A percentile compares a stretch with the other conserved stretches of the same genome.
phyloP scores from a whole-genome alignment of 1,140 invertebrate genomes.

The Lysiphlebus fabarum region DNA sequence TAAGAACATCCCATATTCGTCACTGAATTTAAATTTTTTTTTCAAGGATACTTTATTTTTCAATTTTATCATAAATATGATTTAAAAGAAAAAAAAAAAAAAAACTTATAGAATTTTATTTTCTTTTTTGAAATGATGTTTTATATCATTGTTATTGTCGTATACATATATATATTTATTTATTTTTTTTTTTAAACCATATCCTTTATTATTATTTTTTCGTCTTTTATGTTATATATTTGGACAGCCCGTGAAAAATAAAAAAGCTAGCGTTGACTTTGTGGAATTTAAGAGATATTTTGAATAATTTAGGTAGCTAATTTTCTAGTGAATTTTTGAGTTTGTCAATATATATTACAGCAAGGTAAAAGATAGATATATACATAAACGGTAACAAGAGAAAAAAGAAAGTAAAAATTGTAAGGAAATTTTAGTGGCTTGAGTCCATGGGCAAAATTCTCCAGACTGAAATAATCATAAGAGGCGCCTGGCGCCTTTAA shows the following conservation, averaged over 20 bases:
- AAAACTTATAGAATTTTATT: neutral
- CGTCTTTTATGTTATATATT: constrained; percentile 14
- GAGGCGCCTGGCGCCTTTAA: constrained; percentile 52
- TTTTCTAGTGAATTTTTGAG: constrained; percentile 50
- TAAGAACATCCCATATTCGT: no score
- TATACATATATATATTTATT: no score
- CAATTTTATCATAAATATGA: constrained; percentile 2
- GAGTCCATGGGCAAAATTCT: constrained; percentile 43
- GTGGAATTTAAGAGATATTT: no score
- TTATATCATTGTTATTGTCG: neutral
- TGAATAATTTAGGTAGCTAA: constrained; percentile 55
- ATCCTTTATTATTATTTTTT: constrained; percentile 4
- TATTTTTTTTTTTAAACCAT: no score
- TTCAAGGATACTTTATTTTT: neutral
- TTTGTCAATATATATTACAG: constrained; percentile 27
- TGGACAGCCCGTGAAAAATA: constrained; percentile 8
- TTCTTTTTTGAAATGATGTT: neutral
- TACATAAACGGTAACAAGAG: neutral
- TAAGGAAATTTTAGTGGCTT: constrained; percentile 45
- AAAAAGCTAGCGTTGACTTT: constrained; percentile 15
- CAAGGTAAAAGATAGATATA: constrained; percentile 3
- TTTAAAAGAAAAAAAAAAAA: neutral
- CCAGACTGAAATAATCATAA: constrained; percentile 56
- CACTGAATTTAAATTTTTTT: neutral
- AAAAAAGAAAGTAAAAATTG: constrained; percentile 43